These are phyloP conservation scores for Pipistrellus kuhlii DNA, from an alignment of 2,797 vertebrate genomes.

Conservation along the genomic window DNA sequence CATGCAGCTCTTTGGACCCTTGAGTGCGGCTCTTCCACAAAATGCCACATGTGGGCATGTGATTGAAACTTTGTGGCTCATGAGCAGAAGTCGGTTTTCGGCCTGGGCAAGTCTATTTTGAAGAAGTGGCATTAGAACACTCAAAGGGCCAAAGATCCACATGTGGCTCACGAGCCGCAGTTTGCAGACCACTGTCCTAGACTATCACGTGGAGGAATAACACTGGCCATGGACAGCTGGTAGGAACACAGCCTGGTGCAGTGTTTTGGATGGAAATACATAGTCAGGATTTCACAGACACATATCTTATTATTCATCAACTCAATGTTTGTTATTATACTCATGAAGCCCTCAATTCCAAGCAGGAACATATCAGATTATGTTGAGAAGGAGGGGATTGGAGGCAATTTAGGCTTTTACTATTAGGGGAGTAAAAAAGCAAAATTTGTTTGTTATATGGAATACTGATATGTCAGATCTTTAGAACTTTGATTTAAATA, in stretches of 20 bases:
- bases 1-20: too few species aligned
- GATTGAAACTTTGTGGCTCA: too few species aligned
- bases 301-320: background rate
- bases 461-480: background rate
- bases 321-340: background rate
- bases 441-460: background rate
- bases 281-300: background rate
- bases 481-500: background rate
- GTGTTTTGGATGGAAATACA: background rate
- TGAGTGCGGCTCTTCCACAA: too few species aligned
- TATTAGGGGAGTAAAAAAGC: background rate
- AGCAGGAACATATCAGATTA: background rate
- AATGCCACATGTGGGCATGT: too few species aligned
- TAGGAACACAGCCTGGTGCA: rapidly evolving
- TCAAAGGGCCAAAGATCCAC: too few species aligned
- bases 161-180: too few species aligned
- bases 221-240: background rate
- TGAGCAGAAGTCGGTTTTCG: too few species aligned
- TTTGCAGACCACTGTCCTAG: background rate
- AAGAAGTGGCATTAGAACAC: too few species aligned
- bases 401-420: background rate
- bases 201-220: background rate
- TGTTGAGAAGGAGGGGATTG: background rate
- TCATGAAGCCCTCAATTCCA: background rate
- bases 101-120: too few species aligned